Evolutionary conservation across 2,888 invertebrate genomes (phyloP), one percentile per base, ranked within the genome.

Genomic region (Serripes groenlandicus): DNA sequence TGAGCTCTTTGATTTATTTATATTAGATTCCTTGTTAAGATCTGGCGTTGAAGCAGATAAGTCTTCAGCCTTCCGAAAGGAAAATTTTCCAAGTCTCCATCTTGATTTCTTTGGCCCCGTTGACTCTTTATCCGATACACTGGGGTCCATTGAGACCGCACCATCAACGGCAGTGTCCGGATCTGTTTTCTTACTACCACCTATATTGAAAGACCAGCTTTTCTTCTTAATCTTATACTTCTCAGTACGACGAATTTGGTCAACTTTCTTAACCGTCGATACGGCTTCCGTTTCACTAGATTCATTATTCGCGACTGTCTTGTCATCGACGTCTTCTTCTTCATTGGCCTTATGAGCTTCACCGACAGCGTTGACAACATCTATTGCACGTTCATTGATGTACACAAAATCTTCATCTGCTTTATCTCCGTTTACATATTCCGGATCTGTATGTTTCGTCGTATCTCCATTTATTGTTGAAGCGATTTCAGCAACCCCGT

Each of bases 181-280:
- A n/a, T 35, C 42, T 11, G n/a, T 11, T 26, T 62, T 69, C 21
- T 69, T 64, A 28, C 26, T 42, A 28, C 81, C 75, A 5, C 78
- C 76, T 28, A 86, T 60, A 34, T 86, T 81, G 77, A 86, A 86
- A 11, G 86, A 86, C 86, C 86, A 86, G 37, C 86, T 86, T 76
- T 86, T 86, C 81, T 81, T 83, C 34, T 84, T 84, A 15, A 84
- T 26, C 37, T 84, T 84, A 0, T 64, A 54, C 23, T 75, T 77
- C 21, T 77, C 77, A 11, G 74, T 75, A 23, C 74, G 73, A 26
- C 42, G 32, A 1, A 71, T 52, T 37, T 75, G 42, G 35, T 84
- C 78, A 23, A 64, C 66, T 32, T 58, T 75, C 34, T 64, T 75
- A 37, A 74, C 62, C 75, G 76, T 76, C 21, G 75, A 21, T 15